Evolutionary conservation across 2,113 vertebrate genomes (phyloP).

Genomic region (Tetrao urogallus): DNA sequence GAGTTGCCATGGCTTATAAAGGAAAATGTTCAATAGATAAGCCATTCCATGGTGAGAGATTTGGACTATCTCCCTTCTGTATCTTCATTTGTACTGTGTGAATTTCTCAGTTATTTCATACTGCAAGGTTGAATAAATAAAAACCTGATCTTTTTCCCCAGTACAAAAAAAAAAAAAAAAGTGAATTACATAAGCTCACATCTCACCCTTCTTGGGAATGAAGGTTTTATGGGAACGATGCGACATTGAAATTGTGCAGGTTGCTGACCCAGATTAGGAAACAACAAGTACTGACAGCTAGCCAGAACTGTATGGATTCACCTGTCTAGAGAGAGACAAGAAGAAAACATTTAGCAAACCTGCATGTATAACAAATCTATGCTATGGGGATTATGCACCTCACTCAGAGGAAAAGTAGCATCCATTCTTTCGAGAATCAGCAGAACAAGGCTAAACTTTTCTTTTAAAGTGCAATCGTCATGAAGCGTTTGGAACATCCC

Average conservation of each 20-base stretch:
- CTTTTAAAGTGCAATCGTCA: background rate
- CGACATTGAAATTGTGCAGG: background rate
- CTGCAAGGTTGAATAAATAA: background rate
- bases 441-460: background rate
- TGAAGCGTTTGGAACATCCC: background rate
- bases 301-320: background rate
- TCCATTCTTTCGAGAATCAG: background rate
- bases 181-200: background rate
- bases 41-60: background rate
- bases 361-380: background rate
- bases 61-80: background rate
- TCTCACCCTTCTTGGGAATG: background rate
- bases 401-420: background rate
- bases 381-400: background rate
- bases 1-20: background rate
- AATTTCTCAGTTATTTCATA: background rate
- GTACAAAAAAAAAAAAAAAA: background rate
- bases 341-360: background rate
- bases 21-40: background rate
- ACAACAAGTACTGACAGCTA: fast-evolving
- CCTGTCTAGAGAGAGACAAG: background rate
- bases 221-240: background rate
- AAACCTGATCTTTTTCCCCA: background rate
- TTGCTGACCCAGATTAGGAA: background rate
- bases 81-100: background rate